Percentiles rank a stretch among this genome's conserved stretches.
phyloP scores from a whole-genome alignment of 1,140 invertebrate genomes.

The Cephus cinctus region DNA sequence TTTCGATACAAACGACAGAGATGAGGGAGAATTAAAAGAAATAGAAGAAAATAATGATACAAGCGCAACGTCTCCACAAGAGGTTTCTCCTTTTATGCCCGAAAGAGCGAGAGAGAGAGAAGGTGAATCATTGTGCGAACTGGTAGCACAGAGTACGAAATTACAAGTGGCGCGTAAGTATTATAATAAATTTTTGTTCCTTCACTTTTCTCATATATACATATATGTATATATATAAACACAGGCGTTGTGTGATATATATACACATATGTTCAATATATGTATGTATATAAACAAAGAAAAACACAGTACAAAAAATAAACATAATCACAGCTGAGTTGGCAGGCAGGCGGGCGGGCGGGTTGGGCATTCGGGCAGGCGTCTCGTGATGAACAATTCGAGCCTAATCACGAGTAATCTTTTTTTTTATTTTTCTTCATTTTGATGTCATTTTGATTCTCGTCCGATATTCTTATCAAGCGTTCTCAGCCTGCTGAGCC shows the following conservation, averaged over 20 bases:
- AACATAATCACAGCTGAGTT: constrained; percentile 57
- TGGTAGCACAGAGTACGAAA: too few species aligned
- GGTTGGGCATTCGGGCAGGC: constrained; percentile 35
- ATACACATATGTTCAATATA: constrained; percentile 15
- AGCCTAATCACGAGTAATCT: constrained; percentile 15
- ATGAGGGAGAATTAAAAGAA: too few species aligned
- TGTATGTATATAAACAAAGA: constrained; percentile 35
- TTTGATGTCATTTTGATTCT: not conserved
- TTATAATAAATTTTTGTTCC: too few species aligned
- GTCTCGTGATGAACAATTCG: constrained; percentile 27
- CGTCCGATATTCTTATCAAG: constrained; percentile 11
- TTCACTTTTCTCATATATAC: too few species aligned
- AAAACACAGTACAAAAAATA: constrained; percentile 45
- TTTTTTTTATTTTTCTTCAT: constrained; percentile 11
- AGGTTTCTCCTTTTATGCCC: constrained; percentile 33
- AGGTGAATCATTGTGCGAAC: too few species aligned
- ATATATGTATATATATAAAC: too few species aligned
- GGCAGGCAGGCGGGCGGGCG: constrained; percentile 46
- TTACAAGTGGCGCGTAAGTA: too few species aligned
- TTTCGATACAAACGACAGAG: too few species aligned
- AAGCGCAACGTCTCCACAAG: too few species aligned
- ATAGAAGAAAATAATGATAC: too few species aligned
- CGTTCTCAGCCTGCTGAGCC: constrained; percentile 44
- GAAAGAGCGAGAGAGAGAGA: too few species aligned
- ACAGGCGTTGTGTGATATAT: too few species aligned